Base-by-base conservation (phyloP, 1,140 invertebrate genomes). In the Micrasema longulum region DNA sequence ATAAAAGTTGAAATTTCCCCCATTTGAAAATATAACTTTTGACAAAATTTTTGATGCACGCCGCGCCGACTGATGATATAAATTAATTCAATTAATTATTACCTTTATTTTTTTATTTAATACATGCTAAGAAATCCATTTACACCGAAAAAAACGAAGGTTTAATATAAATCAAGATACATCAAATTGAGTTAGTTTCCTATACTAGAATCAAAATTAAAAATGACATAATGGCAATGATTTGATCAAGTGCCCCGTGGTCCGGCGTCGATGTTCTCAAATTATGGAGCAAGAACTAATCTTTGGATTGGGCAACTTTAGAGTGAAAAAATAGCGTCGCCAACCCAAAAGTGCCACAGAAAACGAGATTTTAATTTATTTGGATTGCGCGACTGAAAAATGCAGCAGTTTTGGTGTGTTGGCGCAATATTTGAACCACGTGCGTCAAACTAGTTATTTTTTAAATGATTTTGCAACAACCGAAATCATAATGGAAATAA, bases 341-440 rank as follows among this genome's bases (percentile, higher is more conserved):
- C 12, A 38, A 60, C 55, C 16, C 50, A 53, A 53, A 53, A 41
- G 55, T 41, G 55, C 20, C 16, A 31, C 41, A 20, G 18, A 60
- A 52, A 60, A 60, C 36, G 55, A 60, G 55, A 60, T 43, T 60
- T 41, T 60, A 60, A 60, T 60, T 60, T 60, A 38, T 60, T 38
- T 60, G 55, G 1, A 38, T 60, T 60, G 55, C 55, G 55, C 55
- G 55, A 41, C 55, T 35, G 20, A 60, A 11, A 55, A 41, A 60
- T 60, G 55, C 55, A 43, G 35, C 35, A 43, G 9, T 60, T 41
- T 36, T 55, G 23, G 35, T 41, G 16, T 38, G 36, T 60, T 55
- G 52, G 16, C 36, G 18, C 55, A 38, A 41, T 11, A 20, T 41
- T 60, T 18, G 11, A 9, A 43, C 55, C 55, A 60, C 35, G 35